Conservation (phyloP, 2,888 invertebrate species). For the Drosophila maculinotata region DNA sequence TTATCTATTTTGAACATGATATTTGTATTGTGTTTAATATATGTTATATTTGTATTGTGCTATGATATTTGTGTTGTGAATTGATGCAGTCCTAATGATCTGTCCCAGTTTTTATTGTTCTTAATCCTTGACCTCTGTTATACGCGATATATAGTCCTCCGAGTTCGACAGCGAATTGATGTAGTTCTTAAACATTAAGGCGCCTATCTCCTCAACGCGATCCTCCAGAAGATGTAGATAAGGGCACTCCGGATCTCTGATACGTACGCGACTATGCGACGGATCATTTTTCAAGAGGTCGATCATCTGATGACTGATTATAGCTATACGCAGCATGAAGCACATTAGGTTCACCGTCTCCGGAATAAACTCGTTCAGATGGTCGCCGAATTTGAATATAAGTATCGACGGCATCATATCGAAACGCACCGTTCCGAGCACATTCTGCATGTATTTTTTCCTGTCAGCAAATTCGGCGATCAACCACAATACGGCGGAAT, state of each 20-base stretch:
- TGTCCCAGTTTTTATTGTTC: background rate
- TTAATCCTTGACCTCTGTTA: background rate
- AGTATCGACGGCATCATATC: constrained; percentile 12
- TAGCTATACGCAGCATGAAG: background rate
- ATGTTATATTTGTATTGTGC: too few relatives aligned
- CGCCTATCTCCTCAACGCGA: background rate
- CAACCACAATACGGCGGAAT: constrained; percentile 8
- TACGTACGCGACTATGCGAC: background rate
- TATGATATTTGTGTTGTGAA: background rate
- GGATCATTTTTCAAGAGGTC: background rate
- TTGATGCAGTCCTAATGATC: background rate
- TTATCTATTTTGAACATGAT: too few relatives aligned
- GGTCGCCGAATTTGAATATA: background rate
- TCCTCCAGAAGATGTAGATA: background rate
- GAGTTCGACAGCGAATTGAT: background rate
- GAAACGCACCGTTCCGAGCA: background rate
- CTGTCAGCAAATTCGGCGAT: background rate
- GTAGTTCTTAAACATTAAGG: background rate
- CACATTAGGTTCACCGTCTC: background rate
- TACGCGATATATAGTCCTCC: background rate
- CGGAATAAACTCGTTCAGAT: background rate
- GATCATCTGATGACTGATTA: background rate
- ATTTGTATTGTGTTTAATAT: too few relatives aligned
- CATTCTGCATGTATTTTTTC: background rate
- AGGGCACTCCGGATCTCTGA: constrained; percentile 9